A percentile compares a stretch with the other conserved stretches of the same genome.
phyloP scores from a whole-genome alignment of 2,888 invertebrate genomes.

The Cinara cedri region DNA sequence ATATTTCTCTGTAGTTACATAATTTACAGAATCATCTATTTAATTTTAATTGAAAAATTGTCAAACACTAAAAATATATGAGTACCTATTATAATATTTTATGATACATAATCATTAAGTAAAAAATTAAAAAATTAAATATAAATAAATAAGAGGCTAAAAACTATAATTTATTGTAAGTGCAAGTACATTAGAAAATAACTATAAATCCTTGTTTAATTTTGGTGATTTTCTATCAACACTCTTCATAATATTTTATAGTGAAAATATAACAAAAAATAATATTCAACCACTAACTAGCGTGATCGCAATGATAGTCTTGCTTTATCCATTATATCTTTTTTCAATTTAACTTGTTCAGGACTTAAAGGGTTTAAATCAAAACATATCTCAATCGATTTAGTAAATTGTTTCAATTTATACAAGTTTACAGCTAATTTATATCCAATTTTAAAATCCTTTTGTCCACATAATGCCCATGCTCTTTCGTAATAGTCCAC shows the following conservation, averaged over 20 bases:
- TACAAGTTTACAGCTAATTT: constrained; percentile 90
- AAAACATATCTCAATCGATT: constrained; percentile 90
- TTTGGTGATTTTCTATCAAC: neutral
- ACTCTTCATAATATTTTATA: no score
- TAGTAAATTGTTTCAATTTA: constrained; percentile 85
- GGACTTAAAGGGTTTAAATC: constrained; percentile 81
- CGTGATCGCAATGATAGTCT: constrained; percentile 76
- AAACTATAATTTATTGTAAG: neutral
- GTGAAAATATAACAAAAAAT: no score
- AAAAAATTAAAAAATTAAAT: neutral
- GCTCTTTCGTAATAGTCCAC: constrained; percentile 68
- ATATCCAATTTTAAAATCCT: constrained; percentile 87
- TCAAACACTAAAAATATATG: no score
- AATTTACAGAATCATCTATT: no score
- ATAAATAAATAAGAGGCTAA: neutral
- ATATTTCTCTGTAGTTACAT: no score
- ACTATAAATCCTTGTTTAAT: neutral
- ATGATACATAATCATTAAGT: neutral
- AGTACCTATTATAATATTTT: no score
- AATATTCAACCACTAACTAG: constrained; percentile 56
- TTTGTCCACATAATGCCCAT: constrained; percentile 71
- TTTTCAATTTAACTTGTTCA: constrained; percentile 87
- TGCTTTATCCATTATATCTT: constrained; percentile 92
- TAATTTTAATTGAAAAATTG: no score
- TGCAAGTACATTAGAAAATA: neutral